These are phyloP conservation scores for Jacana jacana DNA, from an alignment of 2,113 vertebrate species.

Conservation along the genomic window DNA sequence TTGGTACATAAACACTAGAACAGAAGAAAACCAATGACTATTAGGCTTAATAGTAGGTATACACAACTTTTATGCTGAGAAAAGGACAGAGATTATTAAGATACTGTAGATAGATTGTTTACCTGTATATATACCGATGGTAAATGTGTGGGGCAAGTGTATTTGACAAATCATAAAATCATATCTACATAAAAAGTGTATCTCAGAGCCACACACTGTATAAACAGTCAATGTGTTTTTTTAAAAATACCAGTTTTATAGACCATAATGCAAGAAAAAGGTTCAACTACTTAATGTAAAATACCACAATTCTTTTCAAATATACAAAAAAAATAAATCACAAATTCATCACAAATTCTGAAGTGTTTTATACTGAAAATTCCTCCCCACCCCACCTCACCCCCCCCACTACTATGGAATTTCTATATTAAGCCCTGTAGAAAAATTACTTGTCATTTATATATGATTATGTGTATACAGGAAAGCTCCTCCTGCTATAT, in stretches of 20 bases:
- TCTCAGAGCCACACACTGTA: neutral
- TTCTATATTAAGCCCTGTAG: neutral
- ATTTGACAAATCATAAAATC: neutral
- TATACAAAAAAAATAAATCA: neutral
- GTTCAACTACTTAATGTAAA: neutral
- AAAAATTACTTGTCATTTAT: neutral
- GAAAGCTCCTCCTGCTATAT: neutral
- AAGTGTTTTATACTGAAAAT: neutral
- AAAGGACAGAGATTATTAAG: neutral
- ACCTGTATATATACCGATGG: neutral
- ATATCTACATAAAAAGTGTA: neutral
- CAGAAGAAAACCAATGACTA: slow-evolving; percentile 32
- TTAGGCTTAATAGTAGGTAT: neutral
- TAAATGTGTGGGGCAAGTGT: neutral
- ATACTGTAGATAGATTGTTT: neutral
- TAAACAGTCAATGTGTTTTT: neutral
- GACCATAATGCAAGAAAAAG: neutral
- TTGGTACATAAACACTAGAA: slow-evolving; percentile 57
- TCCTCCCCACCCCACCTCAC: no score
- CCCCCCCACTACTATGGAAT: neutral
- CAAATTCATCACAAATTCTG: neutral
- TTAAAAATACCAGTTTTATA: neutral
- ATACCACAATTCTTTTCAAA: neutral
- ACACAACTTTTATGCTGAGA: neutral
- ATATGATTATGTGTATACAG: neutral